Evolutionary conservation across 2,113 vertebrate genomes (phyloP), one percentile per base, ranked within the genome.

Genomic region (Smithornis capensis): DNA sequence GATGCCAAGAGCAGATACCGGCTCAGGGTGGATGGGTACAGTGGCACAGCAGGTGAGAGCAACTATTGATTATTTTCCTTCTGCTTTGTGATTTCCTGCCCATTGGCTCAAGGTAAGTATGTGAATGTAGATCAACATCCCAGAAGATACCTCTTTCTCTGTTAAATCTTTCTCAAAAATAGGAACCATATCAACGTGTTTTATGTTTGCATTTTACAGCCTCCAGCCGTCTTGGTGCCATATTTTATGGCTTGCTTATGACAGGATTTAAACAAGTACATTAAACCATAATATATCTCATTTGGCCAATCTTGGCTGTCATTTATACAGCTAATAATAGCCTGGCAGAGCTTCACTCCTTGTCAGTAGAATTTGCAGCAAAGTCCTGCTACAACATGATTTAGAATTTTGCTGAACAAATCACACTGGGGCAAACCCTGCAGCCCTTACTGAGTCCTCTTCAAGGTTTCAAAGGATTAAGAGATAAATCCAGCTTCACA

Each of bases 11-110:
- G 96, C 37, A 98, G 99, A n/a, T 99, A 99, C 97, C 98, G 98
- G 82, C 97, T 99, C 6, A 98, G 98, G 3, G 98, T 99, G 45
- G 99, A 99, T 6, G 99, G 98, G 13, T 99, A 99, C 98, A 99
- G 98, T 3, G 99, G 99, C 73, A 99, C 98, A 0, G 99, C 99
- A 97, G 99, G 99, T 99, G 97, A 31, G 62, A 19, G 29, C 15
- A 42, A 47, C 18, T 4, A 0, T 0, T 5, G 6, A 1, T 10
- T 8, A 18, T 12, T 28, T 33, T 25, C 4, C 18, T 57, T 9
- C 50, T 37, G 3, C 11, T 68, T 33, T 55, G 37, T 33, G 50
- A 13, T 81, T 44, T 87, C 38, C 50, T 68, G 38, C 59, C 64
- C 22, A 19, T 14, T 69, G 33, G 19, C 37, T 79, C 71, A 29